Conservation (phyloP, 2,797 vertebrate species). For the Argyrosomus regius region DNA sequence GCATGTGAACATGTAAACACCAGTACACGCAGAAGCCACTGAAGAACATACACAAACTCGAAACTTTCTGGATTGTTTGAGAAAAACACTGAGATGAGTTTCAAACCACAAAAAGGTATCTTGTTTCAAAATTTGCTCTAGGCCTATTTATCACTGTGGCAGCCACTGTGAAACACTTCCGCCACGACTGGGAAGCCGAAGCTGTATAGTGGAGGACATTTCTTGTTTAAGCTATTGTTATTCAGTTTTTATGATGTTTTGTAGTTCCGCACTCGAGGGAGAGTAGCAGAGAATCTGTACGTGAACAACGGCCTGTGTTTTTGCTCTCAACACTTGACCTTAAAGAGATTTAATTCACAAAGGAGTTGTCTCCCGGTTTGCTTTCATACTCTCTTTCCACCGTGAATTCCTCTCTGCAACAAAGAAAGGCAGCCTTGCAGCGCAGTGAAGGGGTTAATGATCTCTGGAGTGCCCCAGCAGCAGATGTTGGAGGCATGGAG, state of each 20-base stretch:
- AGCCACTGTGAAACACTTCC: slow-evolving; percentile 41
- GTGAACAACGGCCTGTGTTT: slow-evolving; percentile 33
- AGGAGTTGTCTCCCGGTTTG: slow-evolving; percentile 41
- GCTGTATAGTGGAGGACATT: slow-evolving; percentile 24
- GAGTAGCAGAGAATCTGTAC: slow-evolving; percentile 20
- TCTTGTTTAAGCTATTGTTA: slow-evolving; percentile 45
- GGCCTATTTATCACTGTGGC: slow-evolving; percentile 41
- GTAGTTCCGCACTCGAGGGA: slow-evolving; percentile 17
- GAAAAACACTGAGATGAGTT: slow-evolving; percentile 50
- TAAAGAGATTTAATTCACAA: slow-evolving; percentile 48
- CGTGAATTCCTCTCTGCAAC: slow-evolving; percentile 65
- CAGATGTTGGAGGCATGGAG: slow-evolving; percentile 84
- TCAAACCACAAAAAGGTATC: slow-evolving; percentile 60
- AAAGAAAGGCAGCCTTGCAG: slow-evolving; percentile 62
- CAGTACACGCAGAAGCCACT: slow-evolving; percentile 17
- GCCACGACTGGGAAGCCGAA: slow-evolving; percentile 26
- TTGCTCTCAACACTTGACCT: slow-evolving; percentile 64
- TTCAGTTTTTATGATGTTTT: slow-evolving; percentile 45
- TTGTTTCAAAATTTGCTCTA: slow-evolving; percentile 48
- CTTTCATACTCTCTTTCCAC: slow-evolving; percentile 47
- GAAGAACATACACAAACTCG: slow-evolving; percentile 30
- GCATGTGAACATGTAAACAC: slow-evolving; percentile 63
- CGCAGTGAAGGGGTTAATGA: slow-evolving; percentile 80
- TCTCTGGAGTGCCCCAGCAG: slow-evolving; percentile 78
- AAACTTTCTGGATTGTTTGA: slow-evolving; percentile 35